These are phyloP conservation scores for Conger conger DNA, from an alignment of 2,113 vertebrate genomes.

Conservation along the genomic window DNA sequence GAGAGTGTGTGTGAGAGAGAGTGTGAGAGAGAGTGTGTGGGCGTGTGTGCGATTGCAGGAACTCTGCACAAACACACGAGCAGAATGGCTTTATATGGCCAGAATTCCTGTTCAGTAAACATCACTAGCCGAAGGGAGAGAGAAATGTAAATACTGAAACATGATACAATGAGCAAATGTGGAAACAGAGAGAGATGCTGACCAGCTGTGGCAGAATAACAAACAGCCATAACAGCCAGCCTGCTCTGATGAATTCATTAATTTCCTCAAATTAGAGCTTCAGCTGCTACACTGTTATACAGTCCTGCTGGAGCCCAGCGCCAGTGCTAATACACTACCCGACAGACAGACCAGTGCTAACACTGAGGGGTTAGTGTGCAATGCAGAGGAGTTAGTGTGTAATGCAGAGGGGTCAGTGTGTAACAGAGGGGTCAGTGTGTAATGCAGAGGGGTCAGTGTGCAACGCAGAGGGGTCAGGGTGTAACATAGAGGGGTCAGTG, in stretches of 20 bases:
- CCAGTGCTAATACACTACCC: background rate
- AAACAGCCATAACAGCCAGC: conserved; percentile 72
- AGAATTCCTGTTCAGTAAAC: background rate
- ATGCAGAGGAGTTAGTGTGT: too few relatives aligned
- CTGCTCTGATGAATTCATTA: conserved; percentile 81
- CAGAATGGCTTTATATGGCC: conserved; percentile 1
- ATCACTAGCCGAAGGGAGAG: background rate
- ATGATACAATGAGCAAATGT: background rate
- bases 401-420: too few relatives aligned
- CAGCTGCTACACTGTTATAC: conserved; percentile 80
- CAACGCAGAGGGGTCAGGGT: too few relatives aligned
- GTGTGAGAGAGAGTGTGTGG: background rate
- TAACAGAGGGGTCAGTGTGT: too few relatives aligned
- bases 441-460: too few relatives aligned
- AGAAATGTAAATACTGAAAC: background rate
- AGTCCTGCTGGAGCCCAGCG: conserved; percentile 61
- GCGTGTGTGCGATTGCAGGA: background rate
- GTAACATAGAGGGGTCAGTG: too few relatives aligned
- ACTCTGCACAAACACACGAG: background rate
- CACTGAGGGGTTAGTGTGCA: background rate
- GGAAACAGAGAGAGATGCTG: conserved; percentile 65
- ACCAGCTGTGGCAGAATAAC: conserved; percentile 70
- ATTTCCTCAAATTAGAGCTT: conserved; percentile 84
- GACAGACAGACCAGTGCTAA: background rate
- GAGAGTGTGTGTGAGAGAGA: background rate